Base-by-base conservation (phyloP, 2,888 invertebrate genomes). In the Furcula furcula region DNA sequence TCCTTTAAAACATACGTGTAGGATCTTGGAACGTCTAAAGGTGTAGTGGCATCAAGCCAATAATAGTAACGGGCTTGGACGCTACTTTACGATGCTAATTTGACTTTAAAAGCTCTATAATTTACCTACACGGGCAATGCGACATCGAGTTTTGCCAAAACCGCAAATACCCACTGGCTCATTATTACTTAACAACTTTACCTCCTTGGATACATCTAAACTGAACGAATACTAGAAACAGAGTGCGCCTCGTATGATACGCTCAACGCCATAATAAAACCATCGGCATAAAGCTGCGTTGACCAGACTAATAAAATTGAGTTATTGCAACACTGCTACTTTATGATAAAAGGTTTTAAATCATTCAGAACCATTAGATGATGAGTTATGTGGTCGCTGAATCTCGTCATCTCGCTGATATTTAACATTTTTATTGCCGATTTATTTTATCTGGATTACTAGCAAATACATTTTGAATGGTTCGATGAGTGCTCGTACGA, bases 321-420 rank as follows among this genome's bases (percentile, higher is more conserved):
- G 77, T 85, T 84, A 86, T 81, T 74, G 73, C 76, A 79, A 82
- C 77, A 73, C 76, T 86, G 86, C 73, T 79, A 81, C 80, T 86
- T 81, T 78, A 77, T 78, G 87, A 86, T 87, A 86, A 85, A 86
- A 85, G 84, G 82, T 77, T 86, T 87, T 86, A 86, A 86, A 84
- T 87, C 85, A 86, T 82, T 77, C 80, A 73, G 71, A 72, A 79
- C 87, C 84, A 87, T 86, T 87, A 86, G 86, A 85, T 84, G 84
- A 83, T 85, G 86, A 87, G 81, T 87, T 85, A 86, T 83, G 70
- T 61, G 72, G 57, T 76, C 69, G 76, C 76, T 79, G 78, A 83
- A 70, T 80, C 79, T 82, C 85, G 83, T 85, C 84, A 87, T 77
- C 74, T 70, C 57, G 65, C 56, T 71, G 68, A 82, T 85, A 84